Evolutionary conservation across 2,113 vertebrate species (phyloP).

Genomic region (Damaliscus lunatus): DNA sequence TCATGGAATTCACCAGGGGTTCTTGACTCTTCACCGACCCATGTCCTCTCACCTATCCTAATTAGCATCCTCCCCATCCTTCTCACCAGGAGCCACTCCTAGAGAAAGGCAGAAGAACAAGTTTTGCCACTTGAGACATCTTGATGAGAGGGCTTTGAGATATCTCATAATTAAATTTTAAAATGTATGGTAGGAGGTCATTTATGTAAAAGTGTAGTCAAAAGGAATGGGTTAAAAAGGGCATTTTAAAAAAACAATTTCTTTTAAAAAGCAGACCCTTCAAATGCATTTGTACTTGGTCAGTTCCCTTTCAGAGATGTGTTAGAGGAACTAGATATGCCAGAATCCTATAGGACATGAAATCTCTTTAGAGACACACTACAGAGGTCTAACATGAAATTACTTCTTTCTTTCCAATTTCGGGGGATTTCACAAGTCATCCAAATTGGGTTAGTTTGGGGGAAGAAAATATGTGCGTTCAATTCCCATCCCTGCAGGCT

Average conservation of each 20-base stretch:
- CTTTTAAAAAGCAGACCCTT: not conserved
- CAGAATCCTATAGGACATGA: not conserved
- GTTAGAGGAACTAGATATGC: not conserved
- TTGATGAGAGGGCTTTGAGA: not conserved
- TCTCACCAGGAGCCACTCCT: not conserved
- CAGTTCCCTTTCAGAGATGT: not conserved
- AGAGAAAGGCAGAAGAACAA: not conserved
- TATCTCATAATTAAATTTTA: not conserved
- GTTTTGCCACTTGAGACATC: not conserved
- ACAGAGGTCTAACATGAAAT: not conserved
- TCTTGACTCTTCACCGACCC: not conserved
- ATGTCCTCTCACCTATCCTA: not conserved
- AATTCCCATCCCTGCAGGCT: not conserved
- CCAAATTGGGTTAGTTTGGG: conserved; percentile 21
- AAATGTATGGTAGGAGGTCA: not conserved
- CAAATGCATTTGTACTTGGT: not conserved
- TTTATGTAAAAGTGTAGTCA: not conserved
- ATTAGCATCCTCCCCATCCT: not conserved
- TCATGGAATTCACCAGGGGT: not conserved
- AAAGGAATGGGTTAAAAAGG: not conserved
- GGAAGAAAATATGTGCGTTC: not conserved
- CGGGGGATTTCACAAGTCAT: not conserved
- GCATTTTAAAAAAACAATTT: not conserved
- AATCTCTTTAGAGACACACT: not conserved
- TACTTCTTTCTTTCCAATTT: not conserved